These are phyloP conservation scores for Equus przewalskii DNA, from an alignment of 2,113 vertebrate genomes.

Conservation along the genomic window DNA sequence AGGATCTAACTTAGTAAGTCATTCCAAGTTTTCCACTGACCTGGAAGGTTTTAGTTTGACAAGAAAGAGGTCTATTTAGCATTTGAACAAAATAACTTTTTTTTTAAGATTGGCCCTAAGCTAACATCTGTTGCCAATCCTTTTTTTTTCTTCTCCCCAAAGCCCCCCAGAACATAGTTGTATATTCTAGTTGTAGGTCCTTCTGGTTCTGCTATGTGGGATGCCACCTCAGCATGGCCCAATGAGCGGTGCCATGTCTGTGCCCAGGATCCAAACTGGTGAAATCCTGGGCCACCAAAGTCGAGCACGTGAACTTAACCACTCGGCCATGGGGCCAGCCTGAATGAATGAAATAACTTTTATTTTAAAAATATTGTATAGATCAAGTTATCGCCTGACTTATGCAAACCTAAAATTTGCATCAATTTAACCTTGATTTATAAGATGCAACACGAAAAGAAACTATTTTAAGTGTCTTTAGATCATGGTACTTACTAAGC, in stretches of 20 bases:
- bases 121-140: too few species aligned
- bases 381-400: not conserved
- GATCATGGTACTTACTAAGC: not conserved
- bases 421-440: conserved; percentile 19
- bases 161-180: too few species aligned
- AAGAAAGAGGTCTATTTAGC: not conserved
- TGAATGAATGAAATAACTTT: conserved; percentile 5
- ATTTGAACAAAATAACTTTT: conserved; percentile 14
- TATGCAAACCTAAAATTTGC: not conserved
- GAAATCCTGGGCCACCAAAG: too few species aligned
- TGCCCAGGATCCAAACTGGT: too few species aligned
- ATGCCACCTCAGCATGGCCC: too few species aligned
- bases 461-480: not conserved
- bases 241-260: too few species aligned
- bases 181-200: too few species aligned
- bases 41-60: not conserved
- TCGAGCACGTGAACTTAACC: too few species aligned
- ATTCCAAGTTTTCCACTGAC: not conserved
- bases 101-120: not conserved
- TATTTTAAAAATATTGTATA: not conserved
- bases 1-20: not conserved
- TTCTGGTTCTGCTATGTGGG: too few species aligned
- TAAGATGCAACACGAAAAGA: conserved; percentile 15
- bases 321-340: too few species aligned
- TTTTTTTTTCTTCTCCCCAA: too few species aligned